phyloP scores from a whole-genome alignment of 2,888 invertebrate genomes.

The Allophyes oxyacanthae region DNA sequence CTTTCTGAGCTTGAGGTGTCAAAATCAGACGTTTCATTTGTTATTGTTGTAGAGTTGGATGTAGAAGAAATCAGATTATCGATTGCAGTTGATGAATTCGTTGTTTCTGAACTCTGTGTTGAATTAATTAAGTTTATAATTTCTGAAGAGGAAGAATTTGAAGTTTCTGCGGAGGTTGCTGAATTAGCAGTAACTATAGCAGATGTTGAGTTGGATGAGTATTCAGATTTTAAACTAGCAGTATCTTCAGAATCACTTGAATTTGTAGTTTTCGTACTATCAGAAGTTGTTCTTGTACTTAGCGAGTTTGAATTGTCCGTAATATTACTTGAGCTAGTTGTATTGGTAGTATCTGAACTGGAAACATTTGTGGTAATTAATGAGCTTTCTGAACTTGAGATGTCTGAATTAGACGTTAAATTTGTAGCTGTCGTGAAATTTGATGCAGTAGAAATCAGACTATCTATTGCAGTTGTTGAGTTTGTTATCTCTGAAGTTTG shows the following conservation, averaged over 20 bases:
- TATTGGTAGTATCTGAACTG: conserved; percentile 19
- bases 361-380: conserved; percentile 5
- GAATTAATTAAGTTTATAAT: no score
- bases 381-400: conserved; percentile 5
- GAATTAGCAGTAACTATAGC: no score
- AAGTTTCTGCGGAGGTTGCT: no score
- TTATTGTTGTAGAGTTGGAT: conserved; percentile 15
- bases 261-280: background rate
- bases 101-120: no score
- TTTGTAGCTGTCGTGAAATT: conserved; percentile 19
- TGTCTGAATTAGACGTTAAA: conserved; percentile 7
- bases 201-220: no score
- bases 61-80: conserved; percentile 8
- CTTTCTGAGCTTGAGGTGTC: conserved; percentile 6
- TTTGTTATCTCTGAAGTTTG: no score
- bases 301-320: conserved; percentile 2
- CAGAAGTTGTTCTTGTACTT: background rate
- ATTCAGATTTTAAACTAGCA: no score
- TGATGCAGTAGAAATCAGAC: conserved; percentile 5
- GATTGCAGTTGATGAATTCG: background rate
- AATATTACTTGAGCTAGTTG: conserved; percentile 11
- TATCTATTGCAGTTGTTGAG: background rate
- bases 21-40: conserved; percentile 15
- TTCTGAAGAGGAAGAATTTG: no score
- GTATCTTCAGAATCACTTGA: no score